phyloP scores from a whole-genome alignment of 92 coral and sea anemone species.

The Phenganax marumi region DNA sequence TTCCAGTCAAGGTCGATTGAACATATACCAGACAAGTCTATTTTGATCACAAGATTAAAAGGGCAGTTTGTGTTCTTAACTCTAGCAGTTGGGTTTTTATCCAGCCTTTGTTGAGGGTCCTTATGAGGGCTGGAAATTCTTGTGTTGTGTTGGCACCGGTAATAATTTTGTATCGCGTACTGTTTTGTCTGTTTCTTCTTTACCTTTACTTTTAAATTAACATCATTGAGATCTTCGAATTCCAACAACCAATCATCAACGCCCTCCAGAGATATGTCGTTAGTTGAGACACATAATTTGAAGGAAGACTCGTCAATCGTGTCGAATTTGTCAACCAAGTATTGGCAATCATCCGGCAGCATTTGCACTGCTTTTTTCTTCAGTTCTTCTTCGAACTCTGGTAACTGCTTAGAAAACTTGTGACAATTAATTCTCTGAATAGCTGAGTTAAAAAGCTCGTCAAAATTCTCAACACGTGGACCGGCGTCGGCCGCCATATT shows the following conservation, averaged over 20 bases:
- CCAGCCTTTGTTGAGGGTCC: constrained; percentile 19
- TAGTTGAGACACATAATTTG: neutral
- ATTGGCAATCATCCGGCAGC: neutral
- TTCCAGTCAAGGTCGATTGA: constrained; percentile 58
- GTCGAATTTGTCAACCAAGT: neutral
- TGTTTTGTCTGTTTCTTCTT: constrained; percentile 5
- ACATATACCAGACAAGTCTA: constrained; percentile 54
- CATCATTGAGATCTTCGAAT: neutral
- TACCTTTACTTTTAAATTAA: constrained; percentile 8
- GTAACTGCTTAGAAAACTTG: neutral
- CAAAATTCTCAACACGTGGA: neutral
- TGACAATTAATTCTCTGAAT: neutral
- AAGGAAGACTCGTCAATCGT: neutral
- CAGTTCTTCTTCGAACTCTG: neutral
- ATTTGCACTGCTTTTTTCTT: neutral
- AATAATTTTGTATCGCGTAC: neutral
- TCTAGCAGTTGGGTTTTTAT: constrained; percentile 12
- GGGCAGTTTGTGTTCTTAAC: constrained; percentile 21
- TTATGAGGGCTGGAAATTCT: neutral
- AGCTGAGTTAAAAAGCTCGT: neutral
- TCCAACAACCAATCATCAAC: constrained; percentile 10
- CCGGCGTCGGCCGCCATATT: neutral
- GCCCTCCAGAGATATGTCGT: neutral
- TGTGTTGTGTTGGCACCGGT: constrained; percentile 15
- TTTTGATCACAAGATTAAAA: constrained; percentile 43